Evolutionary conservation across 1,140 invertebrate genomes (phyloP), one percentile per base, ranked within the genome.

Genomic region (Brachionus koreanus): DNA sequence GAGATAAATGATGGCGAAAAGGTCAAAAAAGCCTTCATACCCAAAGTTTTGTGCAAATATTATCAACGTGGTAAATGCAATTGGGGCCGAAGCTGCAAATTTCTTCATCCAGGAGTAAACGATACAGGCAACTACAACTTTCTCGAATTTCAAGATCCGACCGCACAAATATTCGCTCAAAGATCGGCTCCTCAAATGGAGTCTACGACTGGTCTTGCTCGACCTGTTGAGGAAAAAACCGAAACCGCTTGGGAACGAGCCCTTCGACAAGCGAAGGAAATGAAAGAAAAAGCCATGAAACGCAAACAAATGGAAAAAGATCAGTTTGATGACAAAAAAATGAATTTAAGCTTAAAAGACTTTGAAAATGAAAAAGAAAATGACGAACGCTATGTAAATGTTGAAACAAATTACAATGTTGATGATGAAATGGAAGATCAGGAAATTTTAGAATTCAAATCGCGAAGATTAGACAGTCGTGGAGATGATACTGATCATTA

Each of bases 311-410:
- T 39, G n/a, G 76, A 79, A 35, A 79, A 79, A 42, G 76, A 79
- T 25, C 46, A 57, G 10, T 79, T 79, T 37, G 33, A 61, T 61
- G 76, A 79, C 39, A 79, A 79, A 79, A 79, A 79, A 43, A 79
- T 79, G 76, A 79, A 79, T 25, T 63, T 79, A 43, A 79, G 76
- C 57, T 37, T 79, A 37, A 79, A 79, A 42, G 76, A 79, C 33
- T 79, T 79, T 6, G 76, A 79, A 37, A 65, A 57, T 39, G 76
- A 79, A 61, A 79, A 65, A 57, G 76, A 79, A 57, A 79, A 65
- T 42, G 76, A 79, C 57, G 76, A 79, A 65, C 76, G 76, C 6
- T 79, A 79, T 37, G 19, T 79, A 12, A 79, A 79, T 43, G 57
- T 79, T 37, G 76, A 79, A 23, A 23, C 61, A 4, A 61, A 57